These are phyloP conservation scores for Heteropelma amictum DNA, from an alignment of 2,888 invertebrate species.

Conservation along the genomic window DNA sequence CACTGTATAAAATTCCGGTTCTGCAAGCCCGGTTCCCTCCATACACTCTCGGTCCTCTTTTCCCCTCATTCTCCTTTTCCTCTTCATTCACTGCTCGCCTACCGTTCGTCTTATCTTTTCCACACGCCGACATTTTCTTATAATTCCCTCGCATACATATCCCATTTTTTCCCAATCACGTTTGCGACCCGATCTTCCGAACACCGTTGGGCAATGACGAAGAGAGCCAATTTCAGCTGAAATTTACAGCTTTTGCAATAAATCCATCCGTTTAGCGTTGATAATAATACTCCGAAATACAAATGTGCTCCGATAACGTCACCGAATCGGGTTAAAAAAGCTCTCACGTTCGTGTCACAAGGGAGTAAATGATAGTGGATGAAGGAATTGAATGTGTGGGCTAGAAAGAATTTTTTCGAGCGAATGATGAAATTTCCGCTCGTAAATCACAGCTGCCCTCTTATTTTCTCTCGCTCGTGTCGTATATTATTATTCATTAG, in stretches of 20 bases:
- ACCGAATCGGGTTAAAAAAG: too few relatives aligned
- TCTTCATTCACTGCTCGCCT: conserved; percentile 41
- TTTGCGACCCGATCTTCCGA: conserved; percentile 39
- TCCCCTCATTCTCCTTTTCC: conserved; percentile 24
- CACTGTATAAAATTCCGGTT: conserved; percentile 77
- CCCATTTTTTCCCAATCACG: conserved; percentile 58
- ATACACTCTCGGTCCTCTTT: conserved; percentile 31
- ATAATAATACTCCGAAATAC: not conserved
- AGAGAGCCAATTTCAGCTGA: conserved; percentile 20
- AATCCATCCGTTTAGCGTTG: not conserved
- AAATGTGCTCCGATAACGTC: not conserved
- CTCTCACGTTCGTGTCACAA: too few relatives aligned
- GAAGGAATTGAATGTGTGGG: too few relatives aligned
- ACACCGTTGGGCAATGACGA: conserved; percentile 7
- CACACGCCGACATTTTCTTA: conserved; percentile 9
- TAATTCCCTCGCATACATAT: conserved; percentile 51
- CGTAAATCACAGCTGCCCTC: conserved; percentile 18
- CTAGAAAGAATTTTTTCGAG: too few relatives aligned
- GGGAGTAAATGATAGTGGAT: too few relatives aligned
- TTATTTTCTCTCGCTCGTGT: conserved; percentile 8
- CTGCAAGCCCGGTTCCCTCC: conserved; percentile 62
- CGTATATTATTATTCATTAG: conserved; percentile 36
- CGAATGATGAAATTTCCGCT: conserved; percentile 19
- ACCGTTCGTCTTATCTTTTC: conserved; percentile 45
- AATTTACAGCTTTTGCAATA: conserved; percentile 7